Conservation (phyloP, 2,888 invertebrate genomes). For the Eueremaeus valkanovi region DNA sequence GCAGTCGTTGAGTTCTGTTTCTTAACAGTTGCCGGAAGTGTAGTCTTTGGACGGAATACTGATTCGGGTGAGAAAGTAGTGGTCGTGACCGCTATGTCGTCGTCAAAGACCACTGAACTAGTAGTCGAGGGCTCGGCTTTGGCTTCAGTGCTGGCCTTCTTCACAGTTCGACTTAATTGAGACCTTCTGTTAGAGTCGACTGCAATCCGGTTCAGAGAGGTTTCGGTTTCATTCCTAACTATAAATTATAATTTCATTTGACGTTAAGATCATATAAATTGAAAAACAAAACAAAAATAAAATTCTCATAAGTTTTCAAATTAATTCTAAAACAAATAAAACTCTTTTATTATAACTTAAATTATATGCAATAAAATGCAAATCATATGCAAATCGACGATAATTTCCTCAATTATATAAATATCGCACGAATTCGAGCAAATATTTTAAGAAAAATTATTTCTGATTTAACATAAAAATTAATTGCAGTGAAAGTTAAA, state of each 20-base stretch:
- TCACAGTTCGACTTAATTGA: neutral
- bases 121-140: conserved; percentile 20
- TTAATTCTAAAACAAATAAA: neutral
- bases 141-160: neutral
- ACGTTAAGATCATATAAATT: neutral
- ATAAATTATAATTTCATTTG: neutral
- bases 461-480: neutral
- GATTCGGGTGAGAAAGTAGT: conserved; percentile 27
- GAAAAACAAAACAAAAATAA: too few relatives aligned
- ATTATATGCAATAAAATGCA: neutral
- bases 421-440: neutral
- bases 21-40: neutral
- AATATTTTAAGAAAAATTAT: neutral
- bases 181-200: neutral
- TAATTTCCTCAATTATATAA: neutral
- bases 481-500: neutral
- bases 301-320: neutral
- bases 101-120: conserved; percentile 17
- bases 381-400: neutral
- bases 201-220: neutral
- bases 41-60: neutral
- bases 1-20: neutral
- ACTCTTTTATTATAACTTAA: neutral
- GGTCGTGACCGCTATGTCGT: conserved; percentile 10
- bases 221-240: neutral